Conservation (phyloP, 2,797 vertebrate genomes). For the Enteromius trimaculatus region DNA sequence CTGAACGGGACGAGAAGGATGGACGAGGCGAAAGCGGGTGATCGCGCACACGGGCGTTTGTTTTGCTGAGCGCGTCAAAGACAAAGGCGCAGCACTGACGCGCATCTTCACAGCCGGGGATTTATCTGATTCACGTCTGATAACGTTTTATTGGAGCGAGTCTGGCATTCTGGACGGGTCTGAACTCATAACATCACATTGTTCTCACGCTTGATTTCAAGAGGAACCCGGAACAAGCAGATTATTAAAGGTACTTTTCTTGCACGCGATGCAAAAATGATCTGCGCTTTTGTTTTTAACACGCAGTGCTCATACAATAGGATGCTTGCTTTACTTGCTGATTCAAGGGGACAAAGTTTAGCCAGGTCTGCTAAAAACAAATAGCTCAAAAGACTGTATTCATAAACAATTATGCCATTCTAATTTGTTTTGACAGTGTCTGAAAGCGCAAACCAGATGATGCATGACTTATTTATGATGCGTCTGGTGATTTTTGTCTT, state of each 20-base stretch:
- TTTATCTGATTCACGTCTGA: not conserved
- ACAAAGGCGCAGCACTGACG: not conserved
- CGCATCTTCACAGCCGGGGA: not conserved
- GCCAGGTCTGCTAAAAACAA: constrained; percentile 50
- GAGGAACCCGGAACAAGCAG: too few species aligned
- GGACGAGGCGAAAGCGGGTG: constrained; percentile 7
- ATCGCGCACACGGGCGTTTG: not conserved
- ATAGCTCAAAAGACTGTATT: not conserved
- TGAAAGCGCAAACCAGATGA: not conserved
- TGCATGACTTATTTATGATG: not conserved
- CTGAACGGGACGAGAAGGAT: not conserved
- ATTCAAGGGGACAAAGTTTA: not conserved
- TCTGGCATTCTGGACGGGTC: not conserved
- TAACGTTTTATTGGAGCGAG: not conserved
- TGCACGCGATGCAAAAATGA: not conserved
- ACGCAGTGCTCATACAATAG: not conserved
- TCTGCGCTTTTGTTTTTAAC: not conserved
- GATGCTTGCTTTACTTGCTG: not conserved
- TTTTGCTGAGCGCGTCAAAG: not conserved
- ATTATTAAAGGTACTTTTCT: not conserved
- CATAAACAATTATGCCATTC: not conserved
- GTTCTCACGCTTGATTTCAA: not conserved
- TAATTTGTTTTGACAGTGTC: not conserved
- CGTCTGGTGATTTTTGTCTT: not conserved
- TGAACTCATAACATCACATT: not conserved